phyloP scores from a whole-genome alignment of 2,113 vertebrate genomes.

The Seriola rivoliana region DNA sequence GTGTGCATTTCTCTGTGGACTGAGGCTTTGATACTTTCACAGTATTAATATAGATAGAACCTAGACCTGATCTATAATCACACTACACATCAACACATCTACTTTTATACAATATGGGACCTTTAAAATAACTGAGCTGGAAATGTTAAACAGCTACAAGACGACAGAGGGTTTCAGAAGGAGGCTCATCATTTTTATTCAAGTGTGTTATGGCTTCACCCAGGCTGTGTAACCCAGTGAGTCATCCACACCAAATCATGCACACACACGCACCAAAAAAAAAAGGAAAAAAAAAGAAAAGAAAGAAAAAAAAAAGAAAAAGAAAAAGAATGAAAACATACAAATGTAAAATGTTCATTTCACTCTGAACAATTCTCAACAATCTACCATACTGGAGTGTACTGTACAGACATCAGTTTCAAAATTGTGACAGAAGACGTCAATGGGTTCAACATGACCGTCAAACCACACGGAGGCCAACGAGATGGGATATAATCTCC shows the following conservation, averaged over 20 bases:
- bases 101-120: too few species aligned
- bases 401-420: conserved; percentile 71
- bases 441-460: conserved; percentile 15
- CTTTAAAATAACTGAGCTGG: too few species aligned
- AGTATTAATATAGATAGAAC: too few species aligned
- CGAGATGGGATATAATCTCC: conserved; percentile 60
- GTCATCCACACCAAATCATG: conserved; percentile 81
- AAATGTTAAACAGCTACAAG: conserved; percentile 24
- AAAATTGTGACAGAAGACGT: conserved; percentile 57
- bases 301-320: conserved; percentile 24
- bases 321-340: conserved; percentile 52
- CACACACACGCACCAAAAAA: conserved; percentile 70
- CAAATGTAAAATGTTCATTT: conserved; percentile 71
- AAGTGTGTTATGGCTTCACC: conserved; percentile 80
- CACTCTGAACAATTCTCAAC: conserved; percentile 53
- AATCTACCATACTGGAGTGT: conserved; percentile 47
- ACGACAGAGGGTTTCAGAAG: conserved; percentile 70
- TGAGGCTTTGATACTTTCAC: too few species aligned
- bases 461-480: conserved; percentile 45
- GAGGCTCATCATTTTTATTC: conserved; percentile 84
- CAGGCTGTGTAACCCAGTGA: conserved; percentile 72
- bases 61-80: too few species aligned
- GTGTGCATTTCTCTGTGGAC: too few species aligned
- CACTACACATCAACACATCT: too few species aligned
- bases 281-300: conserved; percentile 30